A percentile compares a stretch with the other conserved stretches of the same genome.
Evolutionary conservation across 2,113 vertebrate genomes (phyloP).

Genomic region (Leucosticte australis): DNA sequence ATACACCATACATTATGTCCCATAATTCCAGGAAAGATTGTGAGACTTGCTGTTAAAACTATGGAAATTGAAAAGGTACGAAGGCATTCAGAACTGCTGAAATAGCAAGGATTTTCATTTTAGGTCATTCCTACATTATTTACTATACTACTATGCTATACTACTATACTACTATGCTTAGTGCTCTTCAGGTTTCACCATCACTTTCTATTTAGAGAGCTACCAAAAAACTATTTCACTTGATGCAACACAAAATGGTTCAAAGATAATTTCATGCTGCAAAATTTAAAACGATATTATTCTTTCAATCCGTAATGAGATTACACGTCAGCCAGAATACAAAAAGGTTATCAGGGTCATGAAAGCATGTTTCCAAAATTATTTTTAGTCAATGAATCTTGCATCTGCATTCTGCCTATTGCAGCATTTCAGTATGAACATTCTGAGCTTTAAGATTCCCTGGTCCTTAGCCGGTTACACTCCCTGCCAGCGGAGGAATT

Average conservation of each 20-base stretch:
- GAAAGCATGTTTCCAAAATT: not conserved
- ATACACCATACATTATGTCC: not conserved
- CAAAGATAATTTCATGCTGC: not conserved
- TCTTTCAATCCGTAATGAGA: not conserved
- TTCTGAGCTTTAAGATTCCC: not conserved
- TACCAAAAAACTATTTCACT: not conserved
- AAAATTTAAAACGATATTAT: not conserved
- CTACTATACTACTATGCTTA: too few relatives aligned
- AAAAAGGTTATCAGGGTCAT: not conserved
- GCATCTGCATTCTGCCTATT: not conserved
- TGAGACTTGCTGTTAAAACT: not conserved
- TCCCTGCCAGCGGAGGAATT: not conserved
- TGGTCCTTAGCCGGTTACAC: not conserved
- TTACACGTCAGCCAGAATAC: not conserved
- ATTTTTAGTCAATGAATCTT: not conserved
- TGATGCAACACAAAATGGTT: not conserved
- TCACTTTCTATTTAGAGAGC: not conserved
- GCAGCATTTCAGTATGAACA: not conserved
- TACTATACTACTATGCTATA: not conserved
- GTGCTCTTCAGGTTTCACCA: not conserved
- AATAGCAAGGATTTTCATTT: not conserved
- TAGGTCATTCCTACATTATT: not conserved
- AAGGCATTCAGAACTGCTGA: not conserved
- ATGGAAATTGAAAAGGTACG: not conserved
- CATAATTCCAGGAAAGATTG: not conserved